Conservation (phyloP, 2,113 vertebrate genomes). For the Serinus canaria region DNA sequence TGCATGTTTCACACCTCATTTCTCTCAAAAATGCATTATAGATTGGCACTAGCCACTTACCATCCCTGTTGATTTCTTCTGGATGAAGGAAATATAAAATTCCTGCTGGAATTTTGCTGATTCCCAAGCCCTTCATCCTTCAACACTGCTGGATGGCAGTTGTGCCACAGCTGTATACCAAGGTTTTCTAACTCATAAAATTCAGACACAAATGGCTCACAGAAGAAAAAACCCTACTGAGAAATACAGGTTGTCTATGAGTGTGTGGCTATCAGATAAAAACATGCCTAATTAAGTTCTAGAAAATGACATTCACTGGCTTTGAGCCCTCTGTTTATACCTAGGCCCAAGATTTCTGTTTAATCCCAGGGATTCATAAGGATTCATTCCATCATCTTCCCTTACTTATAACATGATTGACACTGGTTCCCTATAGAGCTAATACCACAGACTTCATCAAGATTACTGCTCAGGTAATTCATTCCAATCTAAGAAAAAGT, state of each 20-base stretch:
- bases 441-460: background rate
- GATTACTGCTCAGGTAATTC: background rate
- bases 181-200: background rate
- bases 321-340: background rate
- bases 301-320: background rate
- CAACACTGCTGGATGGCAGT: background rate
- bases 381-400: background rate
- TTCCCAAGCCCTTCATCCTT: background rate
- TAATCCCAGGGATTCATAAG: background rate
- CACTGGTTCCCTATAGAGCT: background rate
- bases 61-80: background rate
- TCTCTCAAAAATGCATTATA: background rate
- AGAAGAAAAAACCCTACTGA: constrained; percentile 9
- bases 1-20: background rate
- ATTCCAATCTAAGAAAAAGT: background rate
- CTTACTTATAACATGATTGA: background rate
- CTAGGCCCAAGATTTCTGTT: background rate
- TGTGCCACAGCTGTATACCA: background rate
- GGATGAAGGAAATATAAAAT: background rate
- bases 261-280: background rate
- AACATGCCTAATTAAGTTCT: background rate
- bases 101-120: background rate
- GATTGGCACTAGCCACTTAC: background rate
- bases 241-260: background rate
- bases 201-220: background rate